These are phyloP conservation scores for Conomelus anceps DNA, from an alignment of 2,888 invertebrate genomes.

Conservation along the genomic window DNA sequence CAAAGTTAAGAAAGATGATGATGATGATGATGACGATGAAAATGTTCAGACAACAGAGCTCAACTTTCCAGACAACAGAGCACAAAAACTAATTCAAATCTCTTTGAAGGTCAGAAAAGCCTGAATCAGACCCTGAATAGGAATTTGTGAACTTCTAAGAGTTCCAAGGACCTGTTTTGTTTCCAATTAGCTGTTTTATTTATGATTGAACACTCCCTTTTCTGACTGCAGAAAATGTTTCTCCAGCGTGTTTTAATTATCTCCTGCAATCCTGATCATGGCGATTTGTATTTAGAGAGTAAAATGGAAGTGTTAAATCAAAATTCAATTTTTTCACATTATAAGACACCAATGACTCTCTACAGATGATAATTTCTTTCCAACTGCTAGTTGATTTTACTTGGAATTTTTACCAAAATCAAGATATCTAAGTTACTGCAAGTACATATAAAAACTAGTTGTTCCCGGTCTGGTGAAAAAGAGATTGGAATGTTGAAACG, in stretches of 20 bases:
- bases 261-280: background rate
- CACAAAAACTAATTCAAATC: background rate
- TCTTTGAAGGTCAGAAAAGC: background rate
- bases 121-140: background rate
- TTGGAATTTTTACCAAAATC: too few relatives aligned
- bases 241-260: background rate
- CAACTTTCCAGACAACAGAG: background rate
- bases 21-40: background rate
- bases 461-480: background rate
- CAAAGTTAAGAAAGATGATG: background rate
- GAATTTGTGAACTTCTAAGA: background rate
- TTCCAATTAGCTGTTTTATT: background rate
- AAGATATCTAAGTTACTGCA: too few relatives aligned
- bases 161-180: background rate
- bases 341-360: too few relatives aligned
- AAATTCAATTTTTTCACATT: too few relatives aligned
- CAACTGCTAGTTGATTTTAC: too few relatives aligned
- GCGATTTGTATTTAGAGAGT: too few relatives aligned
- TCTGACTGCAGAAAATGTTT: background rate
- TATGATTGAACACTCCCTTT: background rate
- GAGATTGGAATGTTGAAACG: background rate
- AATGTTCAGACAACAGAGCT: background rate
- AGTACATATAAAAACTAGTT: background rate
- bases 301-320: too few relatives aligned
- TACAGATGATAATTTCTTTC: too few relatives aligned